Evolutionary conservation across 2,888 invertebrate species (phyloP), one percentile per base, ranked within the genome.

Genomic region (Agrochola circellaris): DNA sequence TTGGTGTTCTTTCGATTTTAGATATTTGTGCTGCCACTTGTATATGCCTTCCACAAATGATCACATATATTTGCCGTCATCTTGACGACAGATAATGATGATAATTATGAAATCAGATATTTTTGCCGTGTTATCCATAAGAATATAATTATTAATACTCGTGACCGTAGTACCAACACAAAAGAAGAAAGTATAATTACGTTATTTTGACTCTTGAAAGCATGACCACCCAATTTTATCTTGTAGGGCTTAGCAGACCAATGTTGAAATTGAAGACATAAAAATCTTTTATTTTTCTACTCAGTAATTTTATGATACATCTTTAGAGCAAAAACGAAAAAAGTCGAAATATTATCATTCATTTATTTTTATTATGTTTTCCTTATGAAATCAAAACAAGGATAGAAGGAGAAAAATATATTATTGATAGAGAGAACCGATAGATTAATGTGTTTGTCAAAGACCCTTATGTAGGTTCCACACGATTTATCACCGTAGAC

Each of bases 371-470:
- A 17, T 34, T 45, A 2, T 64, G 42, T 56, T 73, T 73, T 62
- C 9, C 60, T n/a, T 77, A 58, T 51, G 45, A 54, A 23, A 61
- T 17, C 26, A 69, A 75, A 83, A 70, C 38, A 61, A 62, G 9
- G 56, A 61, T 26, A 42, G 26, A 65, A 67, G 13, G 3, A 26
- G 13, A 6, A 34, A 30, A 54, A 67, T 68, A 71, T 38, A 17
- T 66, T 58, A 60, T 58, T 70, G 61, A 70, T 23, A 58, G 34
- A 73, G 51, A 69, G n/a, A 64, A 7, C 17, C 20, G 51, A 45
- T 68, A 58, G 69, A 79, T 75, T 54, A 65, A 79, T 82, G 61
- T 82, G 65, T 74, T 79, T 79, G 65, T 62, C 56, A 61, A 61
- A 64, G 38, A 56, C 34, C 38, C 34, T 23, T 72, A 65, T 30